These are phyloP conservation scores for Drosophila ficusphila DNA, from an alignment of 1,140 invertebrate species.

Conservation along the genomic window DNA sequence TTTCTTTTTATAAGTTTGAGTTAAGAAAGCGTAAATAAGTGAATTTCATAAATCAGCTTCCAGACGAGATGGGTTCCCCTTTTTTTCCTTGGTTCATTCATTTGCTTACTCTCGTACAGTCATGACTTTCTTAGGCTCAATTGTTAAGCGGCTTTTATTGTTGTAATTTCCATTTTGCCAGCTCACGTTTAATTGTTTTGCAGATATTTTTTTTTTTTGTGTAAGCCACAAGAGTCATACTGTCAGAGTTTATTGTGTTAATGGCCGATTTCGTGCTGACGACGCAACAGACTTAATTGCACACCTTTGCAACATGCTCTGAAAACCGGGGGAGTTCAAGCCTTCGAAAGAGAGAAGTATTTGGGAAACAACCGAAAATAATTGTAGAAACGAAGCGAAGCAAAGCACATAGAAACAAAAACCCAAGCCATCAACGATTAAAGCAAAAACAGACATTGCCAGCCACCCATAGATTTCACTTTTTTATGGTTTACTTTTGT, in stretches of 20 bases:
- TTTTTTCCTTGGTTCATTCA: slow-evolving; percentile 15
- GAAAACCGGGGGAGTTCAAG: slow-evolving; percentile 11
- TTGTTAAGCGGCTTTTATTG: slow-evolving; percentile 42
- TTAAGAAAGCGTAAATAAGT: slow-evolving; percentile 77
- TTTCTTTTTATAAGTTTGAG: slow-evolving; percentile 24
- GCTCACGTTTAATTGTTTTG: slow-evolving; percentile 45
- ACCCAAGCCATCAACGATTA: slow-evolving; percentile 22
- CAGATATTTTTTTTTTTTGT: not conserved
- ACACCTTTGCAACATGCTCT: slow-evolving; percentile 58
- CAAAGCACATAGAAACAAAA: slow-evolving; percentile 15
- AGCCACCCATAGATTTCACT: slow-evolving; percentile 63
- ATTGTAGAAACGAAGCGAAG: slow-evolving; percentile 49
- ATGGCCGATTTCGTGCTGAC: slow-evolving; percentile 68
- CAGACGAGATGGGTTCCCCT: not conserved
- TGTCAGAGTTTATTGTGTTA: slow-evolving; percentile 75
- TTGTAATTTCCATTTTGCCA: slow-evolving; percentile 56
- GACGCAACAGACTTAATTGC: slow-evolving; percentile 61
- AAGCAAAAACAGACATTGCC: slow-evolving; percentile 16
- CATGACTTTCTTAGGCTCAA: slow-evolving; percentile 47
- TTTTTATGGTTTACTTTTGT: slow-evolving; percentile 61
- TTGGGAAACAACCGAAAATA: slow-evolving; percentile 32
- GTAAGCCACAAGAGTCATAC: slow-evolving; percentile 33
- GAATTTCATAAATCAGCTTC: slow-evolving; percentile 44
- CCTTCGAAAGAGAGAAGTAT: not conserved
- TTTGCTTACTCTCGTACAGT: slow-evolving; percentile 15